Evolutionary conservation across 1,140 invertebrate species (phyloP), one percentile per base, ranked within the genome.

Genomic region (Yoshiicerus persimilis): DNA sequence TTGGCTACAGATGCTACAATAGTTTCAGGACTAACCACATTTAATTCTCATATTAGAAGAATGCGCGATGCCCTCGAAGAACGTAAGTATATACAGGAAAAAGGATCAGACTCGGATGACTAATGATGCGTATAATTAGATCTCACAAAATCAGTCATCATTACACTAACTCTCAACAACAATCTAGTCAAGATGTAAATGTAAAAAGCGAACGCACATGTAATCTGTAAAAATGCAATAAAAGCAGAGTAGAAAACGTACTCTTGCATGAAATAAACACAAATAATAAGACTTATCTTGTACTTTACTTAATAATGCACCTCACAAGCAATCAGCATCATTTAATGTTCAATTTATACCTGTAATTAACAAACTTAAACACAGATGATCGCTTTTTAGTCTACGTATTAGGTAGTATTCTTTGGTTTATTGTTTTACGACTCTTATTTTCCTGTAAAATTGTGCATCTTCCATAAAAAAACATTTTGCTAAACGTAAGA

Each of bases 1-100:
- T 25, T 89, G 27, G 84, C 62, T 6, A 86, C 87, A 0, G 87
- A 89, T 47, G 23, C 23, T 34, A 89, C 87, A 34, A 80, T 80
- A 4, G 16, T 36, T 34, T 80, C 75, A 36, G 75, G 75, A 80
- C 9, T 80, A 23, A 1, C 30, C 16, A 9, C 75, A n/a, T 36
- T 80, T 25, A 23, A 47, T 8, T 4, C 30, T 5, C 1, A 66
- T 10, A 20, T 66, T 4, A 20, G 36, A 8, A 66, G 36, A 86
- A 34, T 62, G 11, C 11, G 70, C 10, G 39, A 41, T 25, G 38
- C 13, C 56, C 39, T 84, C 2, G 83, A 84, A 30, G 39, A 47
- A 47, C 38, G 27, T 9, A 84, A 47, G 25, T 20, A 47, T 25
- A 30, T 62, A 23, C 38, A 84, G 47, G 83, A 34, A 23, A 80